Base-by-base conservation (phyloP, 2,888 invertebrate species). In the Eupithecia insigniata region DNA sequence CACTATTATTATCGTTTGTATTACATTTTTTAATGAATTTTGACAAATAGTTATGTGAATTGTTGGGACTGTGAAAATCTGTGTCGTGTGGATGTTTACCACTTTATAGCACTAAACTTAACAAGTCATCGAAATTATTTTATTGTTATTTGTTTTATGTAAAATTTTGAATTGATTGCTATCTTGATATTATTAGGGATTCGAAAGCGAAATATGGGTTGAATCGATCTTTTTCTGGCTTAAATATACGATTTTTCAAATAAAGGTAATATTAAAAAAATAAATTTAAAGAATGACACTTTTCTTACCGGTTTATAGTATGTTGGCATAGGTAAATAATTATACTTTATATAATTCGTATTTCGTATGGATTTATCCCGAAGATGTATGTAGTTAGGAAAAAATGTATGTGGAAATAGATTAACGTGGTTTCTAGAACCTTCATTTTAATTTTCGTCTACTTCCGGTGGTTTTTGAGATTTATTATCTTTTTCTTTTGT, bases 1-100 rank as follows among this genome's bases (percentile, higher is more conserved):
- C 82, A 81, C 78, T 84, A 81, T 81, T 82, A 79, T 79, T 77
- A 83, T 85, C 75, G 78, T 89, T 88, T 86, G 81, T 80, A 74
- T 65, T 69, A 79, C 79, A 75, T 74, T 82, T 84, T 62, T 83
- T 82, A 81, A 79, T 78, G 78, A 77, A 82, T 83, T 84, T 83
- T 84, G 78, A 78, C 68, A 78, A 72, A 76, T 79, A 80, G 74
- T 76, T 79, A 81, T 79, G 78, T 79, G 79, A 83, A 81, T 79
- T 79, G 78, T 77, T 80, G 76, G 83, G 83, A 75, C 75, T 76
- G 74, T 75, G 77, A 69, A 73, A 76, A 77, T 79, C 77, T 73
- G 78, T 81, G 81, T 82, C 79, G 81, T 81, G 79, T 84, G 83
- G 78, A 80, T 82, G 80, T 79, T 75, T 61, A 46, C 2, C 28